These are phyloP conservation scores for Mungos mungo DNA, from an alignment of 2,113 vertebrate genomes.

Conservation along the genomic window DNA sequence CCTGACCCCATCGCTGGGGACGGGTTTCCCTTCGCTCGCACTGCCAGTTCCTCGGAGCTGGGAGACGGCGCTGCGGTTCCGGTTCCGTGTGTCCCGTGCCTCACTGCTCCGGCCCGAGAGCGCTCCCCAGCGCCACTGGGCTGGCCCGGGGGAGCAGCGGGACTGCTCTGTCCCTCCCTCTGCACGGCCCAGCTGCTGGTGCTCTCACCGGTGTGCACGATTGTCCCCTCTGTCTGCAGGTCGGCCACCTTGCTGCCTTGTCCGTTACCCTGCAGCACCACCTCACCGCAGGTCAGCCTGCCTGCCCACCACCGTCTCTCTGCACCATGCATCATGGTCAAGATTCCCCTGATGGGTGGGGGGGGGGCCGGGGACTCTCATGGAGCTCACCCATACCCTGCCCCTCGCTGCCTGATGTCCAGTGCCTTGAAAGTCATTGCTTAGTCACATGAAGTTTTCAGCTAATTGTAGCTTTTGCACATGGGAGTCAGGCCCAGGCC, in stretches of 20 bases:
- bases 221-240: not conserved
- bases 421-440: not conserved
- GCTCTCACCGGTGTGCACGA: not conserved
- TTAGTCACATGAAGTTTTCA: not conserved
- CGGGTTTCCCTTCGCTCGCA: not conserved
- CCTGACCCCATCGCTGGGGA: not conserved
- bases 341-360: not conserved
- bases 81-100: not conserved
- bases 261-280: not conserved
- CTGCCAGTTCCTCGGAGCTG: not conserved
- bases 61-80: not conserved
- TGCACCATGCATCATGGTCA: not conserved
- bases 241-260: not conserved
- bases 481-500: not conserved
- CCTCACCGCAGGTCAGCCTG: not conserved
- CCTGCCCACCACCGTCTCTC: not conserved
- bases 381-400: not conserved
- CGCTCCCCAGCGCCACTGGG: not conserved
- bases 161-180: not conserved
- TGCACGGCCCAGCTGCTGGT: not conserved
- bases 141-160: not conserved
- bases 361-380: rapidly evolving
- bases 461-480: not conserved
- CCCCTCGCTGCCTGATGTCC: not conserved
- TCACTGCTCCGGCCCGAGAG: not conserved